Evolutionary conservation across 2,113 vertebrate species (phyloP).

Genomic region (Dissostichus mawsoni): DNA sequence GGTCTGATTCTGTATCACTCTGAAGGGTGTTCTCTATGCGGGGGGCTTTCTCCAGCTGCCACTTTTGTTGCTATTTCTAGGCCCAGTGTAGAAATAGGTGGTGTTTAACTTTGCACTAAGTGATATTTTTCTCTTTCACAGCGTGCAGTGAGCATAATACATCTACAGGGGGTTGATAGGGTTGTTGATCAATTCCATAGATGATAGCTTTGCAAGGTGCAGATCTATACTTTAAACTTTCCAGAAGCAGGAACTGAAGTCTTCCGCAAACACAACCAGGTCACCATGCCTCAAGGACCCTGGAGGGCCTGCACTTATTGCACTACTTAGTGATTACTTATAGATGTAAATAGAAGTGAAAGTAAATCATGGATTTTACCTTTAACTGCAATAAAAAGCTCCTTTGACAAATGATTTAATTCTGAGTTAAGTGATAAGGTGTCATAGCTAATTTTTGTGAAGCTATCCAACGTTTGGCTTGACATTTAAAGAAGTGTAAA

Average conservation of each 20-base stretch:
- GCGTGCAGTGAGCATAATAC: constrained; percentile 27
- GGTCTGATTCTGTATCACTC: constrained; percentile 47
- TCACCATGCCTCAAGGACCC: background rate
- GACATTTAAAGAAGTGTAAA: background rate
- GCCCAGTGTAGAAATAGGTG: constrained; percentile 27
- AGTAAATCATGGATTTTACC: background rate
- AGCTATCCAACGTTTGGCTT: background rate
- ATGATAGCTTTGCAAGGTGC: constrained; percentile 34
- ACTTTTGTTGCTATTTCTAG: constrained; percentile 52
- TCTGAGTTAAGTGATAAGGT: constrained; percentile 13
- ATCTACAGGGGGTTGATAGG: constrained; percentile 44
- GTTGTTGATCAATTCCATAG: constrained; percentile 47
- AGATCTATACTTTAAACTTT: constrained; percentile 26
- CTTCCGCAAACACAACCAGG: constrained; percentile 1
- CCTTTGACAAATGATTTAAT: background rate
- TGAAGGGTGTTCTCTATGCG: constrained; percentile 34
- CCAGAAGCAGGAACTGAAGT: constrained; percentile 20
- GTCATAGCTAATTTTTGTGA: background rate
- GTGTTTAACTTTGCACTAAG: constrained; percentile 24
- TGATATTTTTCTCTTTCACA: constrained; percentile 33
- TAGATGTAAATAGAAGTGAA: constrained; percentile 25
- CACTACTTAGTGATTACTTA: background rate
- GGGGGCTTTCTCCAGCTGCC: constrained; percentile 37
- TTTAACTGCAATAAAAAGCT: constrained; percentile 9
- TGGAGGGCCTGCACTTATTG: constrained; percentile 2